These are phyloP conservation scores for Eupristina koningsbergeri DNA, from an alignment of 1,140 invertebrate species.

Conservation along the genomic window DNA sequence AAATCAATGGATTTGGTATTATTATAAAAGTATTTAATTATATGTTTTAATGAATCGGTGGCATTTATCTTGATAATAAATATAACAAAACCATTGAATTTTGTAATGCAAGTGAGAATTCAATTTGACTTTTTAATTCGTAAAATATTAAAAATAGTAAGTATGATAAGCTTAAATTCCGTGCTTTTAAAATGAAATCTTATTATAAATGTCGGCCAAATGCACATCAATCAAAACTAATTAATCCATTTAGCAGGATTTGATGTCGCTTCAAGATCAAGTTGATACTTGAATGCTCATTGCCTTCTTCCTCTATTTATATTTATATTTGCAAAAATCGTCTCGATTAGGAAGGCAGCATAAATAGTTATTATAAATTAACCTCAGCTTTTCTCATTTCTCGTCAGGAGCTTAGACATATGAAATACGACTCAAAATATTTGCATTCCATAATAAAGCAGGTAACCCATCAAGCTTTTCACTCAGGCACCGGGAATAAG, in stretches of 20 bases:
- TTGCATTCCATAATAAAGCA: constrained; percentile 8
- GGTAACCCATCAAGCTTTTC: neutral
- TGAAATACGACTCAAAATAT: neutral
- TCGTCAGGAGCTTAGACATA: neutral
- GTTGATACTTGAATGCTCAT: no score
- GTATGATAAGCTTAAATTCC: neutral
- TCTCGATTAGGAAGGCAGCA: neutral
- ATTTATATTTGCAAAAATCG: neutral
- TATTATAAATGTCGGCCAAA: neutral
- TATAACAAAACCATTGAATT: no score
- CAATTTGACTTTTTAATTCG: neutral
- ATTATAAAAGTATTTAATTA: no score
- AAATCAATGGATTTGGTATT: no score
- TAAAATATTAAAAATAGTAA: neutral
- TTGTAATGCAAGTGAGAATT: neutral
- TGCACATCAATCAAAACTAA: neutral
- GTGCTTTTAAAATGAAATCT: neutral
- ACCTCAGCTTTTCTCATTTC: neutral
- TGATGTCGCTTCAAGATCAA: no score
- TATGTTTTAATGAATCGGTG: no score
- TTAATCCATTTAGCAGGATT: no score
- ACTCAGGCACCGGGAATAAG: neutral
- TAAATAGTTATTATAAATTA: neutral
- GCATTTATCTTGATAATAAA: no score
- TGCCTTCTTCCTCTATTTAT: neutral